phyloP scores from a whole-genome alignment of 2,888 invertebrate species.

The Eristalis pertinax region DNA sequence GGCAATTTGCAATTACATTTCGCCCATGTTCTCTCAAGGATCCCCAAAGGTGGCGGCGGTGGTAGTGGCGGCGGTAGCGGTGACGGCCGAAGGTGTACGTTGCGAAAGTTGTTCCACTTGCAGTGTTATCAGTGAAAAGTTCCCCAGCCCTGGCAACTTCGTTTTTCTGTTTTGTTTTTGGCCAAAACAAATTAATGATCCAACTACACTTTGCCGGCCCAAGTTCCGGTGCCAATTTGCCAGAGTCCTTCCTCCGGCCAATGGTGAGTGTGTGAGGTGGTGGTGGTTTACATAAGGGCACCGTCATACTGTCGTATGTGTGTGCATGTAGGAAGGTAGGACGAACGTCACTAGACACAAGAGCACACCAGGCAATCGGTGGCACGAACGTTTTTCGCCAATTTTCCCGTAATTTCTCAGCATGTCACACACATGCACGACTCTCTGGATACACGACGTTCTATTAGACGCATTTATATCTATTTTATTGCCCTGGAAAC shows the following conservation, averaged over 20 bases:
- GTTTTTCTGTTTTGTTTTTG: slow-evolving; percentile 24
- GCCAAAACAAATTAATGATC: slow-evolving; percentile 70
- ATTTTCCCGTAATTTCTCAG: slow-evolving; percentile 51
- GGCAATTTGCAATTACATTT: slow-evolving; percentile 68
- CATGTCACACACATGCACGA: slow-evolving; percentile 60
- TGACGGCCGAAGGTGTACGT: neutral
- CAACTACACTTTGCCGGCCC: slow-evolving; percentile 66
- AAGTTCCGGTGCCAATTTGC: slow-evolving; percentile 71
- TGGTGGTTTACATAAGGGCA: slow-evolving; percentile 17
- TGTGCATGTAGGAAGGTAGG: slow-evolving; percentile 12
- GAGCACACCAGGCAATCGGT: slow-evolving; percentile 58
- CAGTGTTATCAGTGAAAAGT: slow-evolving; percentile 66
- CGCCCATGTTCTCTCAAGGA: slow-evolving; percentile 16
- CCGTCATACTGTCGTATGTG: slow-evolving; percentile 14
- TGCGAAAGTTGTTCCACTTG: slow-evolving; percentile 46
- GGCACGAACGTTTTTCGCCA: slow-evolving; percentile 64
- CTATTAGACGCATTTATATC: slow-evolving; percentile 71
- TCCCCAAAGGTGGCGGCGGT: neutral
- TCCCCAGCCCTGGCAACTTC: neutral
- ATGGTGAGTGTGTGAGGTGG: neutral
- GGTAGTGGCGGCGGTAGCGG: no score
- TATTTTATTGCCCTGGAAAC: slow-evolving; percentile 69
- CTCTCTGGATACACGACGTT: slow-evolving; percentile 36
- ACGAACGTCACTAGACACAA: slow-evolving; percentile 55
- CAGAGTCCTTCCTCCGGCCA: slow-evolving; percentile 34